A percentile compares a stretch with the other conserved stretches of the same genome.
phyloP scores from a whole-genome alignment of 2,113 vertebrate genomes.

The Lasiurus cinereus region DNA sequence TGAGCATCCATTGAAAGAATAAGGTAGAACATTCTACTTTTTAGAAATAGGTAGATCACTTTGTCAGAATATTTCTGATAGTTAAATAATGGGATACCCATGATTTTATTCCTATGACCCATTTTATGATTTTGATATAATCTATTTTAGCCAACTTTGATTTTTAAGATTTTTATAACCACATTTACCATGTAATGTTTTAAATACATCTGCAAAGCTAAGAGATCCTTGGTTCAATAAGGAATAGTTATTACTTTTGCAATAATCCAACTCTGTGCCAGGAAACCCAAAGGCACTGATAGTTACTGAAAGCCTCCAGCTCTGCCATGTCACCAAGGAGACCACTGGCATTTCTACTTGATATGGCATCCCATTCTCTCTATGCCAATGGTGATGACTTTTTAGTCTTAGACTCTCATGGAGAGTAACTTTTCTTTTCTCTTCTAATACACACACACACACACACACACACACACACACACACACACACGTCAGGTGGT shows the following conservation, averaged over 20 bases:
- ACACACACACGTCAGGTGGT: too few species aligned
- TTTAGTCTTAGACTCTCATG: not conserved
- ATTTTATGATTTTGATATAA: slow-evolving; percentile 40
- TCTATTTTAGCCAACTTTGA: slow-evolving; percentile 13
- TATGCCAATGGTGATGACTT: not conserved
- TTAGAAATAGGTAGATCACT: slow-evolving; percentile 10
- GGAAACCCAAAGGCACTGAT: not conserved
- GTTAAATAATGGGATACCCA: slow-evolving; percentile 14
- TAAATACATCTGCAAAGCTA: slow-evolving; percentile 37
- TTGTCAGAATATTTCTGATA: slow-evolving; percentile 35
- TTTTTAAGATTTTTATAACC: slow-evolving; percentile 50
- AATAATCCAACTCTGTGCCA: not conserved
- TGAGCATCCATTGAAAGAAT: slow-evolving; percentile 31
- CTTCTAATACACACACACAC: too few species aligned
- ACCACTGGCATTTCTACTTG: not conserved
- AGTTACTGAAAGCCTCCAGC: too few species aligned
- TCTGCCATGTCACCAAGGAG: not conserved
- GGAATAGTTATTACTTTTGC: not conserved
- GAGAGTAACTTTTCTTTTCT: too few species aligned
- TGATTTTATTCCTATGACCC: slow-evolving; percentile 19
- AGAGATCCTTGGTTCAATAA: not conserved
- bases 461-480: too few species aligned
- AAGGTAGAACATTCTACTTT: not conserved
- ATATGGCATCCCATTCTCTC: not conserved
- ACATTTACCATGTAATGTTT: slow-evolving; percentile 31